Conservation (phyloP, 2,113 vertebrate species). For the Tychaedon coryphoeus region DNA sequence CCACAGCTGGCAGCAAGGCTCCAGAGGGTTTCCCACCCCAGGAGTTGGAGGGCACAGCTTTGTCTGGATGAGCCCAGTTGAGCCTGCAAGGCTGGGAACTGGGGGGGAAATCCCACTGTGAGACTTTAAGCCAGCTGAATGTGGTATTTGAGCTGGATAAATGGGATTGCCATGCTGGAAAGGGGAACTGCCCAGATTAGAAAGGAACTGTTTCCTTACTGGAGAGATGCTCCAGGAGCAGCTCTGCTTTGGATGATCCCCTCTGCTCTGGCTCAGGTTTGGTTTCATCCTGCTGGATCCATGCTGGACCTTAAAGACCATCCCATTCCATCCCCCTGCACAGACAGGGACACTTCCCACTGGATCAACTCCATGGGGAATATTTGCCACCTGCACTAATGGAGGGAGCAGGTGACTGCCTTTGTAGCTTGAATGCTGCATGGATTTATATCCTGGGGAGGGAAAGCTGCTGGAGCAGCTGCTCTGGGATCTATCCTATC, state of each 20-base stretch:
- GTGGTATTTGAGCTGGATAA: not conserved
- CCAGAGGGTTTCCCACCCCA: accelerated
- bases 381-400: accelerated
- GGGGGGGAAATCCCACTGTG: not conserved
- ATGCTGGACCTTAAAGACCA: not conserved
- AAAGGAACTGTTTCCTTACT: not conserved
- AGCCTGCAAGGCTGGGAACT: not conserved
- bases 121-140: not conserved
- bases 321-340: not conserved
- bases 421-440: not conserved
- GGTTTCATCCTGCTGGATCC: not conserved
- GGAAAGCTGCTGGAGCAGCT: not conserved
- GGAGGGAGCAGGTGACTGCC: not conserved
- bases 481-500: not conserved
- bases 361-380: accelerated
- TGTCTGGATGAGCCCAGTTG: not conserved
- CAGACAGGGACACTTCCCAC: not conserved
- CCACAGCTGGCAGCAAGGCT: not conserved
- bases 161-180: not conserved
- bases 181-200: not conserved
- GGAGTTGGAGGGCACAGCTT: not conserved
- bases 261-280: not conserved
- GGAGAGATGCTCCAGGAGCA: not conserved
- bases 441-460: not conserved
- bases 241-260: not conserved